Evolutionary conservation across 2,888 invertebrate genomes (phyloP).

Genomic region (Periphyllus acericola): DNA sequence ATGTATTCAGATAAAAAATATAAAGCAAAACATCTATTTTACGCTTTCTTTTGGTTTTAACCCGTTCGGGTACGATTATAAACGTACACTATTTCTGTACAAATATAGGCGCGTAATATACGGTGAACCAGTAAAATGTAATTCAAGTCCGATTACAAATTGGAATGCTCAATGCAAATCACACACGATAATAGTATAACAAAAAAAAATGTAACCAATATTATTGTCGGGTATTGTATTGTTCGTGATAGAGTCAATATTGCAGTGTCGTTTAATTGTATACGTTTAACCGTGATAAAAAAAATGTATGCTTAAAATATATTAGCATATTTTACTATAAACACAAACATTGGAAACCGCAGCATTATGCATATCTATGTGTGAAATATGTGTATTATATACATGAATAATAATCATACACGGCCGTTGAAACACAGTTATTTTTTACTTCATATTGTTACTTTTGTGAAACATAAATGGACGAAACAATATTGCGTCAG

Average conservation of each 20-base stretch:
- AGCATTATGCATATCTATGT: too few relatives aligned
- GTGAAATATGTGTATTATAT: too few relatives aligned
- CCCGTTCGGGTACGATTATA: conserved; percentile 22
- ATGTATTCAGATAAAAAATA: not conserved
- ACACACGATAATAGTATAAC: not conserved
- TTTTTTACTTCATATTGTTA: too few relatives aligned
- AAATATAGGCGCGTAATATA: not conserved
- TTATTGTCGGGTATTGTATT: not conserved
- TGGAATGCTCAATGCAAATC: not conserved
- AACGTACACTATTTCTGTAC: conserved; percentile 12
- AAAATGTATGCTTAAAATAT: not conserved
- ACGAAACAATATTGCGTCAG: too few relatives aligned
- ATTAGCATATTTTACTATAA: not conserved
- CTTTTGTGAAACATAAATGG: too few relatives aligned
- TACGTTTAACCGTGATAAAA: not conserved
- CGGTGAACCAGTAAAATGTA: not conserved
- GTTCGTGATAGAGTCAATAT: not conserved
- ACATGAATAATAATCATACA: too few relatives aligned
- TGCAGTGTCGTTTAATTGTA: not conserved
- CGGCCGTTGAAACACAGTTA: too few relatives aligned
- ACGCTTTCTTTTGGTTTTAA: conserved; percentile 46
- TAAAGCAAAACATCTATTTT: conserved; percentile 29
- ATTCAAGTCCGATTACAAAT: not conserved
- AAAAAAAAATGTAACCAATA: not conserved
- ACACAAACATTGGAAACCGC: not conserved